These are phyloP conservation scores for Drosophila mayri DNA, from an alignment of 1,140 invertebrate genomes.

Conservation along the genomic window DNA sequence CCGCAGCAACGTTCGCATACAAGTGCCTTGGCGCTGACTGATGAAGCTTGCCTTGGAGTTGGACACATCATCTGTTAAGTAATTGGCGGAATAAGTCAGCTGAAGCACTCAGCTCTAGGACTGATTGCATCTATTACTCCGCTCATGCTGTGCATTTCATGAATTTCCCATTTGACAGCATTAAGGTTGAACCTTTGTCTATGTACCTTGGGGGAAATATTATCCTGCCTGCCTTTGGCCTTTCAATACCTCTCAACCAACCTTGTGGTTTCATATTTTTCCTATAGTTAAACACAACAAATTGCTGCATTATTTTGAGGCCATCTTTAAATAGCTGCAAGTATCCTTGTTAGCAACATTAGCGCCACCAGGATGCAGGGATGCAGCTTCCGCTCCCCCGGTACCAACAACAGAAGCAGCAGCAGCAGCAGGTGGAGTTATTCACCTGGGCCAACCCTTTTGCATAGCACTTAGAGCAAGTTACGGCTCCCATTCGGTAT, in stretches of 20 bases:
- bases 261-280: too few relatives aligned
- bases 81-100: constrained; percentile 50
- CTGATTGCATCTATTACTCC: constrained; percentile 22
- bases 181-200: background rate
- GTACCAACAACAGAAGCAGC: background rate
- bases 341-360: constrained; percentile 25
- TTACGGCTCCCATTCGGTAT: constrained; percentile 41
- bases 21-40: constrained; percentile 30
- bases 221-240: too few relatives aligned
- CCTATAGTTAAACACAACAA: background rate
- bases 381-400: constrained; percentile 25
- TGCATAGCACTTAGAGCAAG: constrained; percentile 59
- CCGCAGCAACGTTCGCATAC: constrained; percentile 28
- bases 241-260: background rate
- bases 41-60: constrained; percentile 37
- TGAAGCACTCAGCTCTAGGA: constrained; percentile 1
- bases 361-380: constrained; percentile 20
- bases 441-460: constrained; percentile 52
- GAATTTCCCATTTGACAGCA: background rate
- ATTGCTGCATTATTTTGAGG: background rate
- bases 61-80: constrained; percentile 50
- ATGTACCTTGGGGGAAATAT: background rate
- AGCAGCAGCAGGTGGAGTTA: background rate
- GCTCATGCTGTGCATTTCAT: background rate
- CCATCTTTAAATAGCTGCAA: constrained; percentile 12